Base-by-base conservation (phyloP, 1,140 invertebrate genomes). In the Batillaria attramentaria region DNA sequence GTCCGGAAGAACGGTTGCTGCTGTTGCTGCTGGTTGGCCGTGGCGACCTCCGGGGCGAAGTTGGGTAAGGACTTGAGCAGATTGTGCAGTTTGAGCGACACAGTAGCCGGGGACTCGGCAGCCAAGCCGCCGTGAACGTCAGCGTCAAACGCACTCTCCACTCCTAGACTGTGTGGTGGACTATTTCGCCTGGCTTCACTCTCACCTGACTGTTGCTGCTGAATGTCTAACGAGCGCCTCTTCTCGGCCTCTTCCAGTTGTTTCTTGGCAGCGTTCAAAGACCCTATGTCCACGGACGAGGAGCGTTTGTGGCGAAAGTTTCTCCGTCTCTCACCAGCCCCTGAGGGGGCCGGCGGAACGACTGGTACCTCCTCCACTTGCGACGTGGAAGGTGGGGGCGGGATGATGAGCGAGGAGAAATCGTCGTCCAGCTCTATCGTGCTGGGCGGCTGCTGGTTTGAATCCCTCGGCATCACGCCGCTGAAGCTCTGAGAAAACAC, bases 391-490 rank as follows among this genome's bases (percentile, higher is more conserved):
- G 72, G 39, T 28, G 65, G 46, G 41, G 73, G 24, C 41, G 95
- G 95, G 86, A 96, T 96, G 50, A 96, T 95, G 79, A 94, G 95
- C 0, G 94, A 94, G 90, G 94, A 94, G 57, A 96, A 94, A 90
- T 96, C 94, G 89, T 95, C 87, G 16, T 81, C 77, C 13, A 78
- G 31, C 10, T 8, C 35, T n/a, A n/a, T 6, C n/a, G 10, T 28
- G 24, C n/a, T 33, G 5, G 28, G 73, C 18, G 8, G 73, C 20
- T 41, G 57, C 54, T 33, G 31, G 39, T 20, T 42, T 39, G 35
- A 18, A 24, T 39, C 18, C 0, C 41, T 37, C 41, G 18, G 35
- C 16, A 41, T 75, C 35, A 35, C 73, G 1, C 57, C 54, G 37
- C 73, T 75, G 73, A 62, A 62, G 31, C 73, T 62, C 33, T 75